These are phyloP conservation scores for Hypercompe scribonia DNA, from an alignment of 2,888 invertebrate genomes.

Conservation along the genomic window DNA sequence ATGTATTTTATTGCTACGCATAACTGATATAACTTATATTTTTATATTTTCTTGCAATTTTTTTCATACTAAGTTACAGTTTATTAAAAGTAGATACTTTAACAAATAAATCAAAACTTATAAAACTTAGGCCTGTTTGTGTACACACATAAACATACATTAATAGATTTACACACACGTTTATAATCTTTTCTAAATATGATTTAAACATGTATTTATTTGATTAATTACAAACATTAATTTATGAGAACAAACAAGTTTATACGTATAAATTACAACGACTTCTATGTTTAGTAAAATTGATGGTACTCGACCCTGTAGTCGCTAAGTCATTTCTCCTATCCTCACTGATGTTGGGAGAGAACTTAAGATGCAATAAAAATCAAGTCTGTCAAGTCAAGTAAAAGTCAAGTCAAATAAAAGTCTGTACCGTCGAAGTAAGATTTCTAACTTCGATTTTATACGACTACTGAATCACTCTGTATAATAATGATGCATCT, in stretches of 20 bases:
- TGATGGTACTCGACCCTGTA: background rate
- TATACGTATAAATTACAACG: conserved; percentile 17
- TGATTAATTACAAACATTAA: conserved; percentile 16
- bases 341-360: background rate
- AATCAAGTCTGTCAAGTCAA: no score
- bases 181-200: background rate
- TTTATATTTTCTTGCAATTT: conserved; percentile 45
- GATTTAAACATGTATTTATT: conserved; percentile 9
- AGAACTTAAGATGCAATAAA: background rate
- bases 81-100: conserved; percentile 28
- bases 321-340: background rate
- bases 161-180: background rate
- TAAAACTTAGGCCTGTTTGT: conserved; percentile 40
- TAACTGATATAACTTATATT: conserved; percentile 56
- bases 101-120: conserved; percentile 23
- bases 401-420: no score
- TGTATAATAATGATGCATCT: background rate
- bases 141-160: conserved; percentile 33
- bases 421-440: background rate
- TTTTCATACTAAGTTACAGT: conserved; percentile 28
- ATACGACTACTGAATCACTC: background rate
- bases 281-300: conserved; percentile 5
- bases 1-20: conserved; percentile 59
- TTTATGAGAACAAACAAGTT: conserved; percentile 37
- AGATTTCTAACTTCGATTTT: background rate